A percentile compares a stretch with the other conserved stretches of the same genome.
Conservation (phyloP, 2,888 invertebrate species). For the Dicycla oo region DNA sequence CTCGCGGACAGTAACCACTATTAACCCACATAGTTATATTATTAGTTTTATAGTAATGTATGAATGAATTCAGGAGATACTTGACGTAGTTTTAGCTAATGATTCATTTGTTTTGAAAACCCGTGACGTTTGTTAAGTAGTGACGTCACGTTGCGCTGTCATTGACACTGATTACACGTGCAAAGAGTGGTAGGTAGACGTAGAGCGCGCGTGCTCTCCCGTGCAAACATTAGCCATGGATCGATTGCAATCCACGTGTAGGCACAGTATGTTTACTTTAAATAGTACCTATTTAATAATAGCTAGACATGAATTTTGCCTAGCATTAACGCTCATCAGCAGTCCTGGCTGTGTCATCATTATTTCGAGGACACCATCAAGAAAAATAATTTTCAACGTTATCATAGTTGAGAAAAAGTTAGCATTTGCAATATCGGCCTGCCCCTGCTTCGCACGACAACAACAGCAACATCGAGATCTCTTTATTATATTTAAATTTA, state of each 20-base stretch:
- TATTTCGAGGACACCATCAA: background rate
- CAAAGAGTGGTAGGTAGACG: slow-evolving; percentile 18
- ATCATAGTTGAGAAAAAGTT: background rate
- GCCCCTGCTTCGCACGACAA: background rate
- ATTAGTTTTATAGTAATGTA: slow-evolving; percentile 18
- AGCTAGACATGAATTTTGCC: background rate
- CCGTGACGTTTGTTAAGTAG: slow-evolving; percentile 43
- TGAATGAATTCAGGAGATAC: slow-evolving; percentile 25
- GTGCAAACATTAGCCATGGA: slow-evolving; percentile 45
- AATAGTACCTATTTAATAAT: slow-evolving; percentile 7
- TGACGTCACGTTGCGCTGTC: slow-evolving; percentile 53
- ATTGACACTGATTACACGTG: slow-evolving; percentile 53
- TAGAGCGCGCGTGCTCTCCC: slow-evolving; percentile 52
- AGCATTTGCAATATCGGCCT: background rate
- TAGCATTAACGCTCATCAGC: background rate
- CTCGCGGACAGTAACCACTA: background rate
- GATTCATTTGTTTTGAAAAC: slow-evolving; percentile 34
- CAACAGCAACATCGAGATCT: background rate
- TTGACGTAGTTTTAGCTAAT: slow-evolving; percentile 18
- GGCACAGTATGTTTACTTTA: slow-evolving; percentile 12
- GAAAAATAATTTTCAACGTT: background rate
- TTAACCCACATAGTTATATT: slow-evolving; percentile 22
- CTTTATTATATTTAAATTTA: background rate
- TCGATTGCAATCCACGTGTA: slow-evolving; percentile 61
- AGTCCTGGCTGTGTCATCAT: background rate